Percentiles rank a stretch among this genome's conserved stretches.
Conservation (phyloP, 2,888 invertebrate genomes). For the Pristionchus japonicus region DNA sequence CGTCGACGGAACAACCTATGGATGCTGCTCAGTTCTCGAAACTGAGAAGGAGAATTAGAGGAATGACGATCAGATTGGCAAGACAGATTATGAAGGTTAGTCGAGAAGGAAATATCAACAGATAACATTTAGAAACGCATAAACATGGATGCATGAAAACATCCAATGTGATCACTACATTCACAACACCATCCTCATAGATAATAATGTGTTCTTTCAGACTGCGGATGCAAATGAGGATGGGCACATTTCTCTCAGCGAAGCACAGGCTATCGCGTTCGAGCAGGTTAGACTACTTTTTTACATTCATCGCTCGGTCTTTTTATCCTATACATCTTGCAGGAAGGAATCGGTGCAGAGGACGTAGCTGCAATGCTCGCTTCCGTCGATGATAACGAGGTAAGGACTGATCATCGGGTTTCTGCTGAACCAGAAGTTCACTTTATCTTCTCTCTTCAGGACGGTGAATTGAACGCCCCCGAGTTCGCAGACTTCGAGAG, state of each 20-base stretch:
- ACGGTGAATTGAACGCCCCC: conserved; percentile 73
- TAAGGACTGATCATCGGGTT: neutral
- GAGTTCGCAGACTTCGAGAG: conserved; percentile 73
- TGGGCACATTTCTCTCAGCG: conserved; percentile 72
- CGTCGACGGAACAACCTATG: conserved; percentile 62
- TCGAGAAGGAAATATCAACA: neutral
- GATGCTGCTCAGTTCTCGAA: conserved; percentile 69
- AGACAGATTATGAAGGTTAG: conserved; percentile 73
- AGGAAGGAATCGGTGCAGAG: conserved; percentile 54
- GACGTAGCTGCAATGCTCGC: conserved; percentile 73
- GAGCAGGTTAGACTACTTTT: conserved; percentile 51
- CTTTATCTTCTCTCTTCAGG: too few species aligned
- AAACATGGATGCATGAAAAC: neutral
- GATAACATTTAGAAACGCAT: too few species aligned
- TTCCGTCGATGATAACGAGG: conserved; percentile 65
- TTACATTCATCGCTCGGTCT: neutral
- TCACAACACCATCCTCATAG: too few species aligned
- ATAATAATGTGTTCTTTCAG: conserved; percentile 52
- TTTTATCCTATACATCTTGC: neutral
- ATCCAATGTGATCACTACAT: too few species aligned
- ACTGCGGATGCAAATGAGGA: conserved; percentile 69
- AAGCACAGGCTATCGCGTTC: conserved; percentile 72
- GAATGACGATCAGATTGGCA: conserved; percentile 73
- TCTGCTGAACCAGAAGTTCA: too few species aligned
- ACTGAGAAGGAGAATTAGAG: conserved; percentile 68